Percentiles rank a stretch among this genome's conserved stretches.
Conservation (phyloP, 2,797 vertebrate genomes). For the Lophius americanus region DNA sequence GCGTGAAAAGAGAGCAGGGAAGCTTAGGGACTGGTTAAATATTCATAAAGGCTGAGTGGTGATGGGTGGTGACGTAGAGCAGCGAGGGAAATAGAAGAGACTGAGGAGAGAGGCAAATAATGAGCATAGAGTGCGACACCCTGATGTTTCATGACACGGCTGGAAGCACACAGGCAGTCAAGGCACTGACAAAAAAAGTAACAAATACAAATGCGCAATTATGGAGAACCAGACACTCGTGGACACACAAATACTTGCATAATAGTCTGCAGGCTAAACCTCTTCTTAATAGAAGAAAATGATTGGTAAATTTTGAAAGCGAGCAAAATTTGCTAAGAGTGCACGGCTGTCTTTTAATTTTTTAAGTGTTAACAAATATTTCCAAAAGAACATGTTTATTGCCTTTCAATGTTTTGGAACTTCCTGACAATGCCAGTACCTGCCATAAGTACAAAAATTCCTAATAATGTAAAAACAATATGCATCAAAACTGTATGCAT, state of each 20-base stretch:
- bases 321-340: neutral
- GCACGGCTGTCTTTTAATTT: neutral
- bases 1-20: conserved; percentile 38
- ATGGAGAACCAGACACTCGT: conserved; percentile 27
- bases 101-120: conserved; percentile 57
- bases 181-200: conserved; percentile 27
- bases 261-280: neutral
- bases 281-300: conserved; percentile 2
- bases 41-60: conserved; percentile 64
- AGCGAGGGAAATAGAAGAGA: conserved; percentile 41
- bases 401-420: neutral
- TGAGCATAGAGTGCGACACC: conserved; percentile 56
- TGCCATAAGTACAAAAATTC: neutral
- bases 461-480: neutral
- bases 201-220: conserved; percentile 57
- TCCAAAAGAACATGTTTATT: neutral
- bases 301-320: neutral
- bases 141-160: conserved; percentile 59
- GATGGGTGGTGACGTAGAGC: conserved; percentile 64
- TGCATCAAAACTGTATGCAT: neutral
- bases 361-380: neutral
- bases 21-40: conserved; percentile 64
- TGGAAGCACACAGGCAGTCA: conserved; percentile 46
- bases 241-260: conserved; percentile 14
- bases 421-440: neutral